Percentiles rank a stretch among this genome's conserved stretches.
Conservation (phyloP, 2,888 invertebrate species). For the Conus canariensis region DNA sequence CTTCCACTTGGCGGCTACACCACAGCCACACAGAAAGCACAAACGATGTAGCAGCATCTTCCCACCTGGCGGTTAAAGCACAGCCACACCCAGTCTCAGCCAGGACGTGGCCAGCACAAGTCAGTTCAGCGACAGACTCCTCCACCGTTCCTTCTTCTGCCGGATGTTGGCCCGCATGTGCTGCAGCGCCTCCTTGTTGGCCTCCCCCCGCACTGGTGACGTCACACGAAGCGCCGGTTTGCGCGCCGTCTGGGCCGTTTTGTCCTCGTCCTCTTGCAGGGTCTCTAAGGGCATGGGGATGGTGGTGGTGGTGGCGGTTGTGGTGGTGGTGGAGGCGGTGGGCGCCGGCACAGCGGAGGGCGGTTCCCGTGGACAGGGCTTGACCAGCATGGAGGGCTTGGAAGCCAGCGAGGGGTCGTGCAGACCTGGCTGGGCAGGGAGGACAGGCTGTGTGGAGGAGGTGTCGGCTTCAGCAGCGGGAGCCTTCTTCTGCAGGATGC, state of each 20-base stretch:
- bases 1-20: too few species aligned
- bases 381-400: conserved; percentile 28
- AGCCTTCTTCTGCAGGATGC: conserved; percentile 24
- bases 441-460: background rate
- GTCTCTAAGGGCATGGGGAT: conserved; percentile 1
- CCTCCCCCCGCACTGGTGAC: conserved; percentile 33
- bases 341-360: background rate
- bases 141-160: conserved; percentile 55
- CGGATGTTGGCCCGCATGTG: conserved; percentile 50
- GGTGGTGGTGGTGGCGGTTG: background rate
- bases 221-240: conserved; percentile 4
- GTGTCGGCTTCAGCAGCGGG: background rate
- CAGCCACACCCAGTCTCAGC: too few species aligned
- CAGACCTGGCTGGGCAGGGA: background rate
- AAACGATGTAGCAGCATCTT: too few species aligned
- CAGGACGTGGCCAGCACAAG: too few species aligned
- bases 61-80: too few species aligned
- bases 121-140: conserved; percentile 49
- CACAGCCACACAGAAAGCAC: too few species aligned
- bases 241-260: background rate
- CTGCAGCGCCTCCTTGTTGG: conserved; percentile 37
- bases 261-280: conserved; percentile 16
- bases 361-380: conserved; percentile 22
- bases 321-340: background rate
- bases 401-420: background rate